Evolutionary conservation across 2,797 vertebrate species (phyloP).

Genomic region (Anguilla pacifica): DNA sequence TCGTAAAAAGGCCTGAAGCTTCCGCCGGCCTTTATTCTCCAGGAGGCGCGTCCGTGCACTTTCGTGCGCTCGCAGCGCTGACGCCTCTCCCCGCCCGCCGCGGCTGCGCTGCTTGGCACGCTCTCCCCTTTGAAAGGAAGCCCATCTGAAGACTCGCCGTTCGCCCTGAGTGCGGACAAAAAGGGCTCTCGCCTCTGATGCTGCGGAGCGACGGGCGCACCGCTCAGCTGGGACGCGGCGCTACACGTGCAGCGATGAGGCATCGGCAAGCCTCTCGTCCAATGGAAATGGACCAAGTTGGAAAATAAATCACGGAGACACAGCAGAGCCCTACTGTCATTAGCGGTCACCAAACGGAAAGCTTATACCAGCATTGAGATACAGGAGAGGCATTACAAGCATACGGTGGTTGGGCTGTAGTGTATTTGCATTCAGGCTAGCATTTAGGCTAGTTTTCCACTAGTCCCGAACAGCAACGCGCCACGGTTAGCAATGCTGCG

Average conservation of each 20-base stretch:
- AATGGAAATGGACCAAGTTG: background rate
- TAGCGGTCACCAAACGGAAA: background rate
- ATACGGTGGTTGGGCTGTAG: background rate
- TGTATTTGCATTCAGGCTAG: slow-evolving; percentile 24
- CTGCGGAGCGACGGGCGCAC: background rate
- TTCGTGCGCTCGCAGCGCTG: background rate
- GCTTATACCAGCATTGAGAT: background rate
- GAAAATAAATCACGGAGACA: slow-evolving; percentile 1
- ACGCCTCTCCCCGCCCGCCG: background rate
- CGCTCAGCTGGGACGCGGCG: background rate
- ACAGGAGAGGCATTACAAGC: background rate
- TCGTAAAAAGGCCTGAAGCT: background rate
- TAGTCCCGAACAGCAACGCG: background rate
- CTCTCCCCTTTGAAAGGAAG: background rate
- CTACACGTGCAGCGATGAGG: background rate
- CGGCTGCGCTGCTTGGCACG: background rate
- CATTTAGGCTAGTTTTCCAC: slow-evolving; percentile 28
- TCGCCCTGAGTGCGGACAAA: no score
- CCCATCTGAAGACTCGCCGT: background rate
- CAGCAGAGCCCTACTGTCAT: background rate
- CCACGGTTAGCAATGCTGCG: background rate
- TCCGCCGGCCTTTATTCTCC: background rate
- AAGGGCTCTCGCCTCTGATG: background rate
- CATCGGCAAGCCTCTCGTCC: background rate
- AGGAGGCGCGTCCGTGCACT: background rate